Percentiles rank a stretch among this genome's conserved stretches.
These are phyloP conservation scores for Gavialis gangeticus DNA, from an alignment of 2,113 vertebrate species.

Conservation along the genomic window DNA sequence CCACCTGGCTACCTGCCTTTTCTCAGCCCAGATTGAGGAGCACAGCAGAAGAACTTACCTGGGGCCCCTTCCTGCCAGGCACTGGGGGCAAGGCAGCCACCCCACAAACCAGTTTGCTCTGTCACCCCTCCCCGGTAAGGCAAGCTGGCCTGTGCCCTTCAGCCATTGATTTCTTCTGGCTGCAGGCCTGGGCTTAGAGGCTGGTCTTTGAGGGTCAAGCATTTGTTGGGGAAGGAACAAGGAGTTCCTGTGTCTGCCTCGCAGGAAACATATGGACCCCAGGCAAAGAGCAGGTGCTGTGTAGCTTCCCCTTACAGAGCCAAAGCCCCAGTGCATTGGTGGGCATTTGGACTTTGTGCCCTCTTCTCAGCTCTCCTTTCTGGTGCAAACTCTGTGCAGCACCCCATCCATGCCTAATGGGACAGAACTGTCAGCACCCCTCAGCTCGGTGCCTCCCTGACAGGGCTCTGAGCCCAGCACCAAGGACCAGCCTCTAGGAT, in stretches of 20 bases:
- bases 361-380: too few relatives aligned
- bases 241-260: background rate
- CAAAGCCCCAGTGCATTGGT: background rate
- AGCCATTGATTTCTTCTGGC: background rate
- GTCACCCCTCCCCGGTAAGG: background rate
- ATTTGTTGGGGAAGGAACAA: background rate
- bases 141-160: background rate
- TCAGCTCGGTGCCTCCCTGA: background rate
- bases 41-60: background rate
- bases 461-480: too few relatives aligned
- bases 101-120: background rate
- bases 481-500: background rate
- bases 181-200: background rate
- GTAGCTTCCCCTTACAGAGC: background rate
- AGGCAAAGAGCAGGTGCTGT: background rate
- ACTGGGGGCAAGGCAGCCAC: background rate
- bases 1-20: background rate
- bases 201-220: background rate
- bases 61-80: background rate
- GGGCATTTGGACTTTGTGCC: background rate
- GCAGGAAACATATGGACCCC: background rate
- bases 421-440: background rate
- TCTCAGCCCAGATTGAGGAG: background rate
- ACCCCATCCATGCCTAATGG: background rate
- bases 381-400: background rate